Percentiles rank a stretch among this genome's conserved stretches.
These are phyloP conservation scores for Nemapogon koenigi DNA, from an alignment of 2,888 invertebrate genomes.

Conservation along the genomic window DNA sequence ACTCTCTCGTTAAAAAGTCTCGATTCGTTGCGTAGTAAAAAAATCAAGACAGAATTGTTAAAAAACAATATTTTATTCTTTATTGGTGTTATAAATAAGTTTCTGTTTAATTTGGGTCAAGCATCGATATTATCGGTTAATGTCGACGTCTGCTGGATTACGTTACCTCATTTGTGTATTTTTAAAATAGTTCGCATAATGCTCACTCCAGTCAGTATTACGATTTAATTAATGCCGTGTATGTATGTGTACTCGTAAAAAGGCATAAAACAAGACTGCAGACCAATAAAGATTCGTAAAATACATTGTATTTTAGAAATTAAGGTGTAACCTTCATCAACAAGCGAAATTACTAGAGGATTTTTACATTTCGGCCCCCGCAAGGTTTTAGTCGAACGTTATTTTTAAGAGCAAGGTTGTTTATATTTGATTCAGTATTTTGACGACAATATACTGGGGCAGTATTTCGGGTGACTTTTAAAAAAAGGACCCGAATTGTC, in stretches of 20 bases:
- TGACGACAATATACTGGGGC: constrained; percentile 4
- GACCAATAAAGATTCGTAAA: too few relatives aligned
- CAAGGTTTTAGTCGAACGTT: constrained; percentile 23
- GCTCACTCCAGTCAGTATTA: constrained; percentile 2
- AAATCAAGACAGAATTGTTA: too few relatives aligned
- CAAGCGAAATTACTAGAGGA: constrained; percentile 17
- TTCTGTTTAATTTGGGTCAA: constrained; percentile 4
- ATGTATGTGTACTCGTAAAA: neutral
- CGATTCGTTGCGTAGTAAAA: too few relatives aligned
- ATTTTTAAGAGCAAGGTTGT: constrained; percentile 33
- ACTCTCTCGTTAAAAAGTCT: too few relatives aligned
- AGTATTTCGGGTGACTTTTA: too few relatives aligned
- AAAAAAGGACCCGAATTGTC: too few relatives aligned
- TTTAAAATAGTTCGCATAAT: neutral
- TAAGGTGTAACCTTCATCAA: constrained; percentile 6
- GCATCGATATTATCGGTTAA: constrained; percentile 5
- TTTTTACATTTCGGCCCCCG: constrained; percentile 23
- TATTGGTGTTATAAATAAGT: neutral
- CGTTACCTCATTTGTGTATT: constrained; percentile 2
- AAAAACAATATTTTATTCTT: constrained; percentile 1
- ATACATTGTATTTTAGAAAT: too few relatives aligned
- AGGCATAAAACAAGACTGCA: neutral
- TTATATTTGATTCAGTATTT: constrained; percentile 14
- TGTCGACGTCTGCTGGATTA: constrained; percentile 5
- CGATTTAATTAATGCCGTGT: constrained; percentile 10